Conservation (phyloP, 2,797 vertebrate species). For the Selene dorsalis region DNA sequence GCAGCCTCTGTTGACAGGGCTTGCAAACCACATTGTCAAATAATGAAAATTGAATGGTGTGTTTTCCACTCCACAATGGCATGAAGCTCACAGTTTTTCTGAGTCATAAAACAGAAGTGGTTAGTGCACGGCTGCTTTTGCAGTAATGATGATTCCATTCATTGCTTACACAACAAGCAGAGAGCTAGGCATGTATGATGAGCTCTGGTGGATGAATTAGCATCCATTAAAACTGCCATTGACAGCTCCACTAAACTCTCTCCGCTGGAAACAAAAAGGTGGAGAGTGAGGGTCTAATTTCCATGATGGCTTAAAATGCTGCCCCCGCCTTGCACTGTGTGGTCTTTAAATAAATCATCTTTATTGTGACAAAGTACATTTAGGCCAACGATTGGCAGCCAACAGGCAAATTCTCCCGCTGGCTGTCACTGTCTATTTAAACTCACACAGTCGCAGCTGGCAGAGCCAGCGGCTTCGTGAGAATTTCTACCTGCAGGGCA, state of each 20-base stretch:
- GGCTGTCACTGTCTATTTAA: constrained; percentile 69
- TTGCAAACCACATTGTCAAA: constrained; percentile 58
- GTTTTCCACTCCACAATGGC: constrained; percentile 60
- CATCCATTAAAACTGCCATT: constrained; percentile 73
- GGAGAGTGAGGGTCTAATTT: constrained; percentile 68
- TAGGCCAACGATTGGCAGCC: constrained; percentile 59
- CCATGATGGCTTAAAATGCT: constrained; percentile 68
- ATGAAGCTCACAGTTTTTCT: constrained; percentile 55
- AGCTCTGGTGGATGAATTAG: constrained; percentile 75
- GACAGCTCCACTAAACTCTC: constrained; percentile 67
- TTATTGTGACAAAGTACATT: constrained; percentile 76
- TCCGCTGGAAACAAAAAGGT: constrained; percentile 63
- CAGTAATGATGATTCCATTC: constrained; percentile 70
- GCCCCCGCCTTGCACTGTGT: constrained; percentile 50
- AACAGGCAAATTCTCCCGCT: constrained; percentile 63
- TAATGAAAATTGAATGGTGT: constrained; percentile 65
- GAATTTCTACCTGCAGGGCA: constrained; percentile 75
- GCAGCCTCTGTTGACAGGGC: constrained; percentile 11
- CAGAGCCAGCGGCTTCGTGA: constrained; percentile 53
- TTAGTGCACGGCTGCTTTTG: constrained; percentile 58
- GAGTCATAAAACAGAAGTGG: constrained; percentile 74
- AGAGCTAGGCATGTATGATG: constrained; percentile 63
- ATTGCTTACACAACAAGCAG: constrained; percentile 72
- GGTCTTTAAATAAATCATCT: constrained; percentile 78
- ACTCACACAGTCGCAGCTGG: constrained; percentile 57